Conservation (phyloP, 1,140 invertebrate genomes). For the Scylla paramamosain region DNA sequence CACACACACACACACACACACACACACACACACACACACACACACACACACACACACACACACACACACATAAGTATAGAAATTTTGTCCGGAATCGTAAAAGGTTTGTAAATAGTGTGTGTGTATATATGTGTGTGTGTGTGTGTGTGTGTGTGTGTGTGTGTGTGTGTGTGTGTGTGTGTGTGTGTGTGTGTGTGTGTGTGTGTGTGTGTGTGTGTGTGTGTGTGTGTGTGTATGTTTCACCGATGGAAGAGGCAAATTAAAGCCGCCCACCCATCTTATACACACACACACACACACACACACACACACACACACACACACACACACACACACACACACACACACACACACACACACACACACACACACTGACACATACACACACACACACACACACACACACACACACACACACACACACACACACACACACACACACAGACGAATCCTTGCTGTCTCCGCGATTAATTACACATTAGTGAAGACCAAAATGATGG, state of each 20-base stretch:
- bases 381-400: conserved; percentile 1
- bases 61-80: no score
- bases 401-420: background rate
- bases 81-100: background rate
- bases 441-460: background rate
- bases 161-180: conserved; percentile 16
- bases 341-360: background rate
- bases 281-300: background rate
- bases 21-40: no score
- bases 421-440: background rate
- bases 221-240: background rate
- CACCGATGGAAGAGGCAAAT: background rate
- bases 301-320: no score
- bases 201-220: conserved; percentile 20
- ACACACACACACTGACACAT: background rate
- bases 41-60: no score
- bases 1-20: no score
- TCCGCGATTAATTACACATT: background rate
- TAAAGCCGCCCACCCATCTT: background rate
- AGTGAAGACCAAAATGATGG: background rate
- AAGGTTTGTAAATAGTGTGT: background rate
- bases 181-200: conserved; percentile 1
- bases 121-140: background rate
- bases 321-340: conserved; percentile 16
- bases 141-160: conserved; percentile 18